A percentile compares a stretch with the other conserved stretches of the same genome.
phyloP scores from a whole-genome alignment of 2,888 invertebrate genomes.

The Rhopalosiphum nymphaeae region DNA sequence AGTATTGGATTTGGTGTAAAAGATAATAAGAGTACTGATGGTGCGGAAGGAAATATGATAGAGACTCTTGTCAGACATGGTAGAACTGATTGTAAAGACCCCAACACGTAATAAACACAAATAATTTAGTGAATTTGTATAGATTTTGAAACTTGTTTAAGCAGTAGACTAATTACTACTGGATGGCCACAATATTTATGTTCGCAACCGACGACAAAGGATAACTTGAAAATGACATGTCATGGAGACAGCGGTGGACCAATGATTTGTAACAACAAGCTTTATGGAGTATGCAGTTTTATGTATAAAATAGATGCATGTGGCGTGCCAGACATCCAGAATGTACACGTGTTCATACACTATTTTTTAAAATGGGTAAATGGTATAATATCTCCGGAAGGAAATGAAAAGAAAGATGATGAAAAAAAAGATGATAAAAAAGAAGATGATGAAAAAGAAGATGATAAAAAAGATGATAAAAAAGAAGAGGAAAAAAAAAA shows the following conservation, averaged over 20 bases:
- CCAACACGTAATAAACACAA: background rate
- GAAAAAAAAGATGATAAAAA: background rate
- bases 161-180: fast-evolving
- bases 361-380: background rate
- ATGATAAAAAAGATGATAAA: background rate
- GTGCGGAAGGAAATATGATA: background rate
- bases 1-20: background rate
- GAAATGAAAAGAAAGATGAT: too few relatives aligned
- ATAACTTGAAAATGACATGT: background rate
- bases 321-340: background rate
- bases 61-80: background rate
- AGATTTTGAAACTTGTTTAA: background rate
- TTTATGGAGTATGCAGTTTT: background rate
- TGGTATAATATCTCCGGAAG: background rate
- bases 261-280: background rate
- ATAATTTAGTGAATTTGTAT: background rate
- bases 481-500: background rate
- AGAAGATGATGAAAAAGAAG: background rate
- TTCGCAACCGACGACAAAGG: background rate
- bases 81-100: background rate
- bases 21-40: fast-evolving
- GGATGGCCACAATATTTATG: background rate
- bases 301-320: fast-evolving
- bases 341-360: background rate
- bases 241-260: background rate